phyloP scores from a whole-genome alignment of 2,797 vertebrate species.

The Cuniculus paca region DNA sequence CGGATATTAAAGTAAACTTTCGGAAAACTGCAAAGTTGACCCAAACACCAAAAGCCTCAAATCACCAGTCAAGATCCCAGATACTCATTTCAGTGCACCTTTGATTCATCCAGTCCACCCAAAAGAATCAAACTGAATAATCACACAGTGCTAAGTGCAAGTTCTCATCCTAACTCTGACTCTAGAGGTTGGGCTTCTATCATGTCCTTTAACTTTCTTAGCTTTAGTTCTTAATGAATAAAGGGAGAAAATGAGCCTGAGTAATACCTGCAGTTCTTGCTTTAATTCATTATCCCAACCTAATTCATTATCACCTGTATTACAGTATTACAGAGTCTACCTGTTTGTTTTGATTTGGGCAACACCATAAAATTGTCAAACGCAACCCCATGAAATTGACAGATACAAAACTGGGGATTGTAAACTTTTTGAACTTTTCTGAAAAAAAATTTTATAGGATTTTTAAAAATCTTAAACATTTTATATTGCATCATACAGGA shows the following conservation, averaged over 20 bases:
- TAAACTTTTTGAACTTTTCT: background rate
- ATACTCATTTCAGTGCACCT: background rate
- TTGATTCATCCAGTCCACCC: background rate
- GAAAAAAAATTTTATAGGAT: background rate
- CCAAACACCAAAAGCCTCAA: background rate
- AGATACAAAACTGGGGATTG: conserved; percentile 28
- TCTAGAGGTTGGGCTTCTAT: background rate
- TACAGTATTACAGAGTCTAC: background rate
- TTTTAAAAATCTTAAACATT: background rate
- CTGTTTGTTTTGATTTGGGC: background rate
- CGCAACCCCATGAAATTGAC: background rate
- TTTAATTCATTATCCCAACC: background rate
- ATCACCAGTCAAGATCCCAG: background rate
- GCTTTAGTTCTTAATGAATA: conserved; percentile 1
- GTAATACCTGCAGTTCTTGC: background rate
- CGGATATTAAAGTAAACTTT: background rate
- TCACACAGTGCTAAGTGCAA: background rate
- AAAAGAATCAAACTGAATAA: background rate
- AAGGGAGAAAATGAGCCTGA: background rate
- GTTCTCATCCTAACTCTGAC: background rate
- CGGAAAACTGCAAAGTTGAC: background rate
- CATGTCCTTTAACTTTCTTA: conserved; percentile 26
- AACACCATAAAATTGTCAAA: no score
- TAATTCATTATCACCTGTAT: background rate
- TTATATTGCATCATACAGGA: conserved; percentile 1